Conservation (phyloP, 2,113 vertebrate species). For the Dromiciops gliroides region DNA sequence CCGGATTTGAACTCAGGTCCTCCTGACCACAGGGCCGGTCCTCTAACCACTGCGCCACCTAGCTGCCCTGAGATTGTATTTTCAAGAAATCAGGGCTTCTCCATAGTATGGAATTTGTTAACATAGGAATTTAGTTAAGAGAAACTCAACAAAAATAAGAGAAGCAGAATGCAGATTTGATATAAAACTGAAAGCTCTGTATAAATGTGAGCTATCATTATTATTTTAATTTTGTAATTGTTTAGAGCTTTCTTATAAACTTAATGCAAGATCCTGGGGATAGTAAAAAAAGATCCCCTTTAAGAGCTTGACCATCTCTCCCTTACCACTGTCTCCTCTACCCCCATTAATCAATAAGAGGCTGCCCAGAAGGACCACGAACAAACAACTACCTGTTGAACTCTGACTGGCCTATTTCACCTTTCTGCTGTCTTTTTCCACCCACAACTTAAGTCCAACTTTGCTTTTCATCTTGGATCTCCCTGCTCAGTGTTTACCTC, state of each 20-base stretch:
- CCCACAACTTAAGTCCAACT: neutral
- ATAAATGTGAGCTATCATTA: neutral
- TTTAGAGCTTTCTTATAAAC: neutral
- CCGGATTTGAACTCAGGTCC: no score
- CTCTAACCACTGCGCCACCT: no score
- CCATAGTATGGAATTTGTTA: neutral
- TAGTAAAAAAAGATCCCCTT: neutral
- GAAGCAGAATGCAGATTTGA: neutral
- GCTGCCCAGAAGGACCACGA: neutral
- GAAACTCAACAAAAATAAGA: neutral
- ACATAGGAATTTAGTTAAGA: neutral
- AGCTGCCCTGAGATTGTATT: neutral
- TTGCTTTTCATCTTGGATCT: neutral
- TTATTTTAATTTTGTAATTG: neutral
- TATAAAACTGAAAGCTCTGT: neutral
- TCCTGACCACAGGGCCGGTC: no score
- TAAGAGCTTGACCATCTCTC: neutral
- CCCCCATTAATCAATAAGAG: neutral
- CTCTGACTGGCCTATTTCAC: neutral
- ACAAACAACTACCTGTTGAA: neutral
- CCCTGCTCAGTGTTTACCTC: neutral
- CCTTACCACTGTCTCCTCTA: neutral
- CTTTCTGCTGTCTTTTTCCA: neutral
- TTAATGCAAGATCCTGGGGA: neutral
- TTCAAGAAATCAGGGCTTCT: neutral